Evolutionary conservation across 2,113 vertebrate species (phyloP), one percentile per base, ranked within the genome.

Genomic region (Calonectris borealis): DNA sequence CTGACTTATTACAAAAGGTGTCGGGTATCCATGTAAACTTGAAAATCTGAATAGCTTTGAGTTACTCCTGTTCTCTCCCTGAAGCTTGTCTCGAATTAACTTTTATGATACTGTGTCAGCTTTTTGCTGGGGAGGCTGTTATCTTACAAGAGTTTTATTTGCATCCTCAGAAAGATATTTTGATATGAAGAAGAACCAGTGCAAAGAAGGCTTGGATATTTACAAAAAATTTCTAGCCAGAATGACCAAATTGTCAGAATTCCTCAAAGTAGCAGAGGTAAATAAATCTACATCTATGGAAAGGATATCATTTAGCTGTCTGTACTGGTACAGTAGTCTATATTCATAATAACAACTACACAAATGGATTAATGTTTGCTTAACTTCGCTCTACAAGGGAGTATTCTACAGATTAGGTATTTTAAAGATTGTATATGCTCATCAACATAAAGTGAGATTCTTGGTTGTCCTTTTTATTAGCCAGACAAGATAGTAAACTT

Each of bases 111-210:
- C 17, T 48, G 16, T 73, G 54, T 86, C 64, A 90, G 15, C 31
- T 77, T 84, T 92, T 84, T 81, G 8, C 26, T 72, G 65, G 29
- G 48, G 31, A 25, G 49, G 5, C 2, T 87, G 32, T 86, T 88
- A 34, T 38, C 88, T 97, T 52, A 96, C 52, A 60, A 55, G 40
- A 55, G 29, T 97, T 71, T 94, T 71, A 90, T 96, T 97, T 96
- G 52, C 26, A 86, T 76, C 83, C 95, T 91, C 91, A 98, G 98
- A 96, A 94, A 98, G 98, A 88, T 98, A 98, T 72, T 98, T 99
- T 96, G 96, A 98, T 95, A 98, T 98, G 98, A 98, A 97, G 96
- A 98, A 98, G 96, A 98, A 95, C 93, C 98, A 99, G 81, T 98
- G 98, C 96, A 98, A 97, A 94, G 98, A 98, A 96, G 98, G 98